Evolutionary conservation across 2,797 vertebrate species (phyloP), one percentile per base, ranked within the genome.

Genomic region (Takifugu rubripes): DNA sequence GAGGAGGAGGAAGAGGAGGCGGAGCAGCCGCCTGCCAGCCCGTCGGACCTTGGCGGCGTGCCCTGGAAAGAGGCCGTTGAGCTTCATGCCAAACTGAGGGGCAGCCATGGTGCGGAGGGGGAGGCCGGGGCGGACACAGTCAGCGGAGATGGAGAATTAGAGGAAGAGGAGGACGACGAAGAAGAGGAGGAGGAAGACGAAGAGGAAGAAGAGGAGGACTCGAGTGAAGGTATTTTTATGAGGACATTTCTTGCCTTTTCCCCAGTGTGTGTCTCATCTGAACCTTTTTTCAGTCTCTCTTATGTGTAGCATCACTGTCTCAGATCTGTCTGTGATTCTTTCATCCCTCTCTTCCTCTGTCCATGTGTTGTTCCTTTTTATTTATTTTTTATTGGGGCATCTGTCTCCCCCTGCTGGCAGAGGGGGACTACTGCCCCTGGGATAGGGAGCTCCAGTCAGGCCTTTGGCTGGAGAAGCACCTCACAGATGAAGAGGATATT

Each of bases 31-130:
- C 91, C 77, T 1, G 60, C 73, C 58, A 86, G 82, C 43, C 84
- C 87, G 0, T 96, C 96, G 0, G 95, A 98, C 79, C 88, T 99
- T 44, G 96, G 96, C 0, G 95, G 95, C 0, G 94, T 98, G 44
- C 94, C 96, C 0, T 98, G 97, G 97, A 96, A 94, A 70, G 94
- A 97, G 78, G 96, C 95, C 0, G 96, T 97, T n/a, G 90, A 94
- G 77, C 92, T 97, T 64, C 96, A 99, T 0, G 92, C 94, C 60
- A 93, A 94, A 49, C 87, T 97, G 72, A 93, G 93, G 72, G 93
- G 92, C 4, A 12, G 24, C 12, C 5, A 12, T 3, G 25, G 5
- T 0, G 90, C 88, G 88, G 52, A 66, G 5, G 33, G 59, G 54
- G 89, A 90, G 10, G 90, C 88, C n/a, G 81, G 87, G 33, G 76